phyloP scores from a whole-genome alignment of 2,113 vertebrate genomes.

The Pseudorhombus dupliciocellatus region DNA sequence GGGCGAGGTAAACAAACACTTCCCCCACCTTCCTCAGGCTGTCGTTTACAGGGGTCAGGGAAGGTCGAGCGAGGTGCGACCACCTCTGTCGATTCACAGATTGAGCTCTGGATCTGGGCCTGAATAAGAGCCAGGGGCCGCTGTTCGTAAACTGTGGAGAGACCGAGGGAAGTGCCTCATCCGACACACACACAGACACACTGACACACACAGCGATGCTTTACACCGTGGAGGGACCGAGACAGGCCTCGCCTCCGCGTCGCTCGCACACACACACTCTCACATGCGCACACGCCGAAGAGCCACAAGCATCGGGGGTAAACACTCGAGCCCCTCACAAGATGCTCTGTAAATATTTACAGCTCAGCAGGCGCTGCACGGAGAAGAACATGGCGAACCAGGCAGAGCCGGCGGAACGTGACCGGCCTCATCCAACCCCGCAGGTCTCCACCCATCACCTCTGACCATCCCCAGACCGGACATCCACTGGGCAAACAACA shows the following conservation, averaged over 20 bases:
- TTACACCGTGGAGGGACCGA: conserved; percentile 14
- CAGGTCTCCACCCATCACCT: background rate
- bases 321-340: conserved; percentile 74
- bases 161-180: conserved; percentile 65
- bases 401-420: conserved; percentile 38
- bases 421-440: conserved; percentile 14
- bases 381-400: conserved; percentile 33
- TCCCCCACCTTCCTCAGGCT: conserved; percentile 29
- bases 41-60: conserved; percentile 18
- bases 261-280: conserved; percentile 19
- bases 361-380: conserved; percentile 36
- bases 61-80: conserved; percentile 3
- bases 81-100: conserved; percentile 41
- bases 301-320: conserved; percentile 63
- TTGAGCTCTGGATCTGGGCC: conserved; percentile 11
- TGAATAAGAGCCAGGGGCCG: conserved; percentile 47
- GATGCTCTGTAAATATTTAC: conserved; percentile 81
- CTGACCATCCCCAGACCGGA: conserved; percentile 15
- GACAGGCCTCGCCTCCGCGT: conserved; percentile 41
- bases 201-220: conserved; percentile 5
- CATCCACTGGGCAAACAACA: conserved; percentile 47
- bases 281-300: conserved; percentile 27
- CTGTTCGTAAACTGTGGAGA: conserved; percentile 68
- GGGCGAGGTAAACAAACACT: conserved; percentile 51
- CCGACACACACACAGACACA: conserved; percentile 42